Evolutionary conservation across 2,888 invertebrate species (phyloP), one percentile per base, ranked within the genome.

Genomic region (Panopea generosa): DNA sequence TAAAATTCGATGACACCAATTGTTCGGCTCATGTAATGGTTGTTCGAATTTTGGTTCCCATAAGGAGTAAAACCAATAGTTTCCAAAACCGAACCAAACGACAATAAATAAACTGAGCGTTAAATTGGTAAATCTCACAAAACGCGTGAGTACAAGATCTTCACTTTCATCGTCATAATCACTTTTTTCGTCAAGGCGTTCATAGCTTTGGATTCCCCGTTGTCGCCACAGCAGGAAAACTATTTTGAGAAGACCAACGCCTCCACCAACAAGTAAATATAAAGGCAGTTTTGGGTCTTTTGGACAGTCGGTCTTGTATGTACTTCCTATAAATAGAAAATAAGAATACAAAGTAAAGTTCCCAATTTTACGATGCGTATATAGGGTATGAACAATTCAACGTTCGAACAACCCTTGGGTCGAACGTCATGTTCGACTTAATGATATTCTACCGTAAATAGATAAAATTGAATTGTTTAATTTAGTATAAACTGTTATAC

Each of bases 261-360:
- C 95, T 0, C 96, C 97, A 0, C 96, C 96, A n/a, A 96, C 96
- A 69, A 96, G 95, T 95, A 96, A 95, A 93, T 96, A 97, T 27
- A 96, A 95, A 0, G 96, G 96, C 80, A 97, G 95, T 74, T 95
- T 94, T 0, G 95, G 95, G 92, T 96, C 95, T 53, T 94, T 94
- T 0, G 96, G 96, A 85, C 97, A 97, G 90, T 96, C 96, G 22
- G 95, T 94, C 72, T 96, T 94, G 92, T 95, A 96, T 89, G 96
- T 96, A 60, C 96, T 94, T 82, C 97, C 97, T 96, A 94, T n/a
- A 91, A 92, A 27, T 4, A 47, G 20, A 65, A 40, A 60, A 24
- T n/a, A 7, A 40, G 40, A 40, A 40, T 11, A 16, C 16, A 7
- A 40, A 16, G 16, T 7, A 40, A 40, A 40, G n/a, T n/a, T n/a